Conservation (phyloP, 2,888 invertebrate species). For the Autographa pulchrina region DNA sequence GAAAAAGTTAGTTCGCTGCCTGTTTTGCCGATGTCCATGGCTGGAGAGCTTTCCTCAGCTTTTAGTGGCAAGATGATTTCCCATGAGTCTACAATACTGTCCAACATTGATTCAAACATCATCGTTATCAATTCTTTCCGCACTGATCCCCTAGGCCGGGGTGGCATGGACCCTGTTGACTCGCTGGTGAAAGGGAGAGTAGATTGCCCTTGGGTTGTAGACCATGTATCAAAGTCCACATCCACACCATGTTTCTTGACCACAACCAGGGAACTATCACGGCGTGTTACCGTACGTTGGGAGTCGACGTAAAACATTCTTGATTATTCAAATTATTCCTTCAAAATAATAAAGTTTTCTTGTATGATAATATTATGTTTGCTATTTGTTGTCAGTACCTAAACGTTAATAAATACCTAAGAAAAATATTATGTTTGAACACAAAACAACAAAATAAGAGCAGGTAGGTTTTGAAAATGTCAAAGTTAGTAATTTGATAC, state of each 20-base stretch:
- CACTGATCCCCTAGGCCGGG: conserved; percentile 70
- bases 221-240: conserved; percentile 58
- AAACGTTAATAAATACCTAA: neutral
- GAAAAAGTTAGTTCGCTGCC: conserved; percentile 70
- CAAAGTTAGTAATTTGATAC: neutral
- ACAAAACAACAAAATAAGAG: neutral
- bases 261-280: conserved; percentile 78
- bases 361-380: too few species aligned
- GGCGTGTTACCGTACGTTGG: conserved; percentile 77
- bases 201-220: conserved; percentile 62
- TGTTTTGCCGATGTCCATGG: conserved; percentile 65
- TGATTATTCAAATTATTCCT: neutral
- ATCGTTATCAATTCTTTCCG: conserved; percentile 77
- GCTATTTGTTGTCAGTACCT: too few species aligned
- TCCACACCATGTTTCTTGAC: conserved; percentile 52
- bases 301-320: conserved; percentile 81
- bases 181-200: conserved; percentile 64
- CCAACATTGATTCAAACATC: conserved; percentile 82
- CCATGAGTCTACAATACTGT: conserved; percentile 80
- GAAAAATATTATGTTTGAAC: neutral
- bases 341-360: neutral
- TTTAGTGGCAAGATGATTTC: conserved; percentile 69
- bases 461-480: neutral
- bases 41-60: conserved; percentile 59
- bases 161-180: conserved; percentile 57